A percentile compares a stretch with the other conserved stretches of the same genome.
phyloP scores from a whole-genome alignment of 2,888 invertebrate genomes.

The Drosophila gaucha region DNA sequence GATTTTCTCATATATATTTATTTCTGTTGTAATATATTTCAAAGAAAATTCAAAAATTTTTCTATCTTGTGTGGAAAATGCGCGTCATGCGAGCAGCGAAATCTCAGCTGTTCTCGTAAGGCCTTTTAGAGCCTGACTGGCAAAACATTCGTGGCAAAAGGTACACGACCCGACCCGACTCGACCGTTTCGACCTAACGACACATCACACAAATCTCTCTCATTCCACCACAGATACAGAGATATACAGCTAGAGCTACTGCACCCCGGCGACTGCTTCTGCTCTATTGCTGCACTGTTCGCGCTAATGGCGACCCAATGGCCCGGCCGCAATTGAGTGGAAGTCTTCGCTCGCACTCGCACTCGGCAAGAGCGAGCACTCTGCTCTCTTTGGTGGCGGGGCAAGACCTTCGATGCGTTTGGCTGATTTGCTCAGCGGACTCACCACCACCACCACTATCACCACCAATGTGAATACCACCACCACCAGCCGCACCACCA shows the following conservation, averaged over 20 bases:
- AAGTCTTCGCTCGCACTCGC: conserved; percentile 60
- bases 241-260: conserved; percentile 34
- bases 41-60: conserved; percentile 52
- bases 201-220: conserved; percentile 85
- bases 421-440: conserved; percentile 69
- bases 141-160: conserved; percentile 86
- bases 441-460: conserved; percentile 39
- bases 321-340: conserved; percentile 56
- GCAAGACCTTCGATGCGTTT: conserved; percentile 83
- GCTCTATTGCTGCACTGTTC: conserved; percentile 52
- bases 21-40: conserved; percentile 22
- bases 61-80: conserved; percentile 71
- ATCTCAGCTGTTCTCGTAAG: conserved; percentile 85
- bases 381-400: conserved; percentile 69
- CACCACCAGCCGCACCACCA: conserved; percentile 17
- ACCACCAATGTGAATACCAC: conserved; percentile 29
- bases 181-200: conserved; percentile 85
- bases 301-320: conserved; percentile 37
- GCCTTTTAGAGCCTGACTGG: conserved; percentile 86
- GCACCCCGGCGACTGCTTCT: conserved; percentile 30
- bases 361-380: conserved; percentile 27
- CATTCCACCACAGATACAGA: conserved; percentile 77
- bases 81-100: conserved; percentile 84
- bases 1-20: conserved; percentile 9
- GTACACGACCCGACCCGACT: conserved; percentile 86